phyloP scores from a whole-genome alignment of 2,113 vertebrate genomes.

The Catharus bicknelli region DNA sequence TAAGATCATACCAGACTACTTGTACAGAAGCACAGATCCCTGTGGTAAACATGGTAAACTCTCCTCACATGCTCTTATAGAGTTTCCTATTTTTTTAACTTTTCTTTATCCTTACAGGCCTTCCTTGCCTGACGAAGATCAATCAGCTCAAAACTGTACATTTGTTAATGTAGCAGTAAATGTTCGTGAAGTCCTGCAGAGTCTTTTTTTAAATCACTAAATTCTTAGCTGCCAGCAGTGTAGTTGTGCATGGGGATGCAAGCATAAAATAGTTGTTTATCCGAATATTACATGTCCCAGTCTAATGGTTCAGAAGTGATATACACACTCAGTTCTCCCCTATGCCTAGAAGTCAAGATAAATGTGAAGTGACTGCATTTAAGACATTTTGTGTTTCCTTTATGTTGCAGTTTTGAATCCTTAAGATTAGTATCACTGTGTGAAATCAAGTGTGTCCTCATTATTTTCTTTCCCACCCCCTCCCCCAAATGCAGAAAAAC shows the following conservation, averaged over 20 bases:
- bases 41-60: not conserved
- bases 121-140: not conserved
- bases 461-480: not conserved
- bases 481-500: conserved; percentile 77
- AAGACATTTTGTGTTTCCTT: not conserved
- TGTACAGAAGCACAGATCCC: not conserved
- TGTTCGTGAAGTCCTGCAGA: not conserved
- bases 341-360: not conserved
- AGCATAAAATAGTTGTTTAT: not conserved
- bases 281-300: not conserved
- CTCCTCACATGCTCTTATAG: not conserved
- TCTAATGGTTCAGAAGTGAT: not conserved
- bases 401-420: not conserved
- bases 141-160: not conserved
- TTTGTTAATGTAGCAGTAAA: not conserved
- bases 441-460: not conserved
- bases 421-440: not conserved
- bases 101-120: not conserved
- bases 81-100: not conserved
- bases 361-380: not conserved
- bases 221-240: not conserved
- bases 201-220: not conserved
- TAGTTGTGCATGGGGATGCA: not conserved
- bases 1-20: not conserved
- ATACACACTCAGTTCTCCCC: not conserved